Conservation (phyloP, 2,113 vertebrate genomes). For the Nasalis larvatus region DNA sequence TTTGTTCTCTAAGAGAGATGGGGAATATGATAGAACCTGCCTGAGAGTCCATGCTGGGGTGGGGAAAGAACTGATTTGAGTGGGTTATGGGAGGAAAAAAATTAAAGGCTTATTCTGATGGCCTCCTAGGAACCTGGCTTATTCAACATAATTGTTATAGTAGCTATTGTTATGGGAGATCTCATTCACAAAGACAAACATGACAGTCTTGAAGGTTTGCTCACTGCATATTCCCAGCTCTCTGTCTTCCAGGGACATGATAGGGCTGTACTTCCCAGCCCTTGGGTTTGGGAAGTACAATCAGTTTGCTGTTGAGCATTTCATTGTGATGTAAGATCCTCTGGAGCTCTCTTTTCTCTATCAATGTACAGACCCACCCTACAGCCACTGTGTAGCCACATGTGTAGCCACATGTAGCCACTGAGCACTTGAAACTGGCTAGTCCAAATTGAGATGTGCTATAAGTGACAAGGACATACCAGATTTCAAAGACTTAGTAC, state of each 20-base stretch:
- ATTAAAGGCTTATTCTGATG: background rate
- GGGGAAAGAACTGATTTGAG: background rate
- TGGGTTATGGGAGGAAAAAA: background rate
- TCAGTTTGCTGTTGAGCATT: background rate
- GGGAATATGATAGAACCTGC: background rate
- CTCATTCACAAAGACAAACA: background rate
- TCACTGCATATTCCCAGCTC: background rate
- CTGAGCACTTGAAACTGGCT: background rate
- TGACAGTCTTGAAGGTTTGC: background rate
- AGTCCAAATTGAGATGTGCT: background rate
- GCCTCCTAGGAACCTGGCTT: background rate
- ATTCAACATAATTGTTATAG: background rate
- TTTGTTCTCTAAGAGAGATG: background rate
- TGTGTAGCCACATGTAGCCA: background rate
- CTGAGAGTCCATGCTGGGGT: background rate
- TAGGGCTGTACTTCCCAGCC: background rate
- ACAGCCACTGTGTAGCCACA: background rate
- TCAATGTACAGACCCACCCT: background rate
- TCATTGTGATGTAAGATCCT: background rate
- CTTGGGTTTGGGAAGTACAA: background rate
- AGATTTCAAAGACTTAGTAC: background rate
- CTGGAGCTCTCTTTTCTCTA: background rate
- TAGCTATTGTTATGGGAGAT: background rate
- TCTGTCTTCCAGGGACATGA: background rate
- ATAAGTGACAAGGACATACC: background rate